These are phyloP conservation scores for Drosophila ezoana DNA, from an alignment of 2,888 invertebrate genomes.

Conservation along the genomic window DNA sequence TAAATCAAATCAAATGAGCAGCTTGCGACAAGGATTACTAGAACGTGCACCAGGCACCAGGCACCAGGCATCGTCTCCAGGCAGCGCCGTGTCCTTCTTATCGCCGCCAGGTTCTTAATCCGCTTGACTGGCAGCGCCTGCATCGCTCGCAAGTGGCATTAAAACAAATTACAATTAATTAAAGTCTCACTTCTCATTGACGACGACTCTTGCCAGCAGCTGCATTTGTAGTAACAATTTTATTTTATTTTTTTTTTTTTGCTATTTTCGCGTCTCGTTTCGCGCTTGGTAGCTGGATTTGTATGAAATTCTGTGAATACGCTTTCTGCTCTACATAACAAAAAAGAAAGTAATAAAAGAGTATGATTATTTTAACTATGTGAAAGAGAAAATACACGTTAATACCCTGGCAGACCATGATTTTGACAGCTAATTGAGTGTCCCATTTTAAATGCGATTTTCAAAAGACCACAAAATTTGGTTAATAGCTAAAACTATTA, in stretches of 20 bases:
- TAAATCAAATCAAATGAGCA: constrained; percentile 78
- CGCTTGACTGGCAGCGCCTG: constrained; percentile 43
- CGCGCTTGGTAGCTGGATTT: not conserved
- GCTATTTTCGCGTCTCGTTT: not conserved
- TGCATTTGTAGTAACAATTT: constrained; percentile 21
- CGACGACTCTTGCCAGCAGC: constrained; percentile 29
- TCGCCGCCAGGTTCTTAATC: constrained; percentile 48
- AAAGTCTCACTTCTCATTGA: constrained; percentile 68
- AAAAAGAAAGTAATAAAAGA: not conserved
- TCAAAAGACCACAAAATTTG: too few species aligned
- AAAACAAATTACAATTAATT: constrained; percentile 81
- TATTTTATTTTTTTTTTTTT: not conserved
- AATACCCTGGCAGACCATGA: too few species aligned
- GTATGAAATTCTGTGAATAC: not conserved
- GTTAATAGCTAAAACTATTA: too few species aligned
- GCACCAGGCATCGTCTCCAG: not conserved
- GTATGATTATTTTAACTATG: too few species aligned
- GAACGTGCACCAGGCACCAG: constrained; percentile 15
- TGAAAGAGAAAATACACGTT: too few species aligned
- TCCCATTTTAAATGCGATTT: too few species aligned
- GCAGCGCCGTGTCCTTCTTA: constrained; percentile 11
- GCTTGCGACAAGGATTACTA: constrained; percentile 59
- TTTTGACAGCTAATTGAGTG: too few species aligned
- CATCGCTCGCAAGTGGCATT: constrained; percentile 75
- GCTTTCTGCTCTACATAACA: not conserved